phyloP scores from a whole-genome alignment of 2,797 vertebrate genomes.

The Crenuchus spilurus region DNA sequence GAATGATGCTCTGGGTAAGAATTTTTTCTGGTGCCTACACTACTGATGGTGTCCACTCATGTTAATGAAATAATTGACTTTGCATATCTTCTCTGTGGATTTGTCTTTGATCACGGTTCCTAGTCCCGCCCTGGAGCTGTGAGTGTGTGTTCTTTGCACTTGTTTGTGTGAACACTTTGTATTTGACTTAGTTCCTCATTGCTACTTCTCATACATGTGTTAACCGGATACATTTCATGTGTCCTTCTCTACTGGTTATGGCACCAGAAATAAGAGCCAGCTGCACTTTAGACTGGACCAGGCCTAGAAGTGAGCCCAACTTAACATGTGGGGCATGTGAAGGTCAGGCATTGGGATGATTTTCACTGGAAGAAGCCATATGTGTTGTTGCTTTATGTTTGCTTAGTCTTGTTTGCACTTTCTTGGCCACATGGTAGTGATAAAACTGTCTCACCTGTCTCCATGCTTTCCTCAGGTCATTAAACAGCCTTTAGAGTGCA shows the following conservation, averaged over 20 bases:
- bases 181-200: conserved; percentile 46
- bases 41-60: background rate
- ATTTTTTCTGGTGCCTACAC: background rate
- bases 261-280: background rate
- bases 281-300: background rate
- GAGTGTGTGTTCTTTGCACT: background rate
- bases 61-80: conserved; percentile 2
- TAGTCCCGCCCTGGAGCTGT: background rate
- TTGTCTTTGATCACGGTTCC: conserved; percentile 20
- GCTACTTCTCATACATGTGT: conserved; percentile 47
- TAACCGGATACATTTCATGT: conserved; percentile 26
- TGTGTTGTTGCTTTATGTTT: background rate
- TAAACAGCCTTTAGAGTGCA: conserved; percentile 42
- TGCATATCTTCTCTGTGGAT: background rate
- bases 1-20: background rate
- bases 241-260: conserved; percentile 14
- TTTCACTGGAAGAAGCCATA: background rate
- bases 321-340: no score
- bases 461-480: conserved; percentile 55
- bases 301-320: background rate
- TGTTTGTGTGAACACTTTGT: conserved; percentile 15
- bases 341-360: background rate
- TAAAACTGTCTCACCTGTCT: background rate
- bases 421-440: background rate
- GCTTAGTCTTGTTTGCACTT: background rate